phyloP scores from a whole-genome alignment of 1,140 invertebrate genomes.

The Lordiphosa clarofinis region DNA sequence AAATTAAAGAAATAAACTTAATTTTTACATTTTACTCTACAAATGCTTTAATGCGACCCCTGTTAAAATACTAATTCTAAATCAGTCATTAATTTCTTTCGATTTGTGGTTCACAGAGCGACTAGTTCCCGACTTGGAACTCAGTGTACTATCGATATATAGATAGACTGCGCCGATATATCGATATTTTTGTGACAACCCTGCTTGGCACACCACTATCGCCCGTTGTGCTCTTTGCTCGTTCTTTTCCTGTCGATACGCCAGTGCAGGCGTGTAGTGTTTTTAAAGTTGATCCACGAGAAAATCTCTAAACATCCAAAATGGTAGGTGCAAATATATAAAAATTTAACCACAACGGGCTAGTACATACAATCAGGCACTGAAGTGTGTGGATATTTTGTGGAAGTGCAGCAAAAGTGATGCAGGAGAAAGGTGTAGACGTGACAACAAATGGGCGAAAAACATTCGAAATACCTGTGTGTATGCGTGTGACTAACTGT shows the following conservation, averaged over 20 bases:
- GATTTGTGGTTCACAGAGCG: no score
- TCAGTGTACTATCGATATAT: no score
- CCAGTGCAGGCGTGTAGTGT: constrained; percentile 91
- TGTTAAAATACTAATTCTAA: no score
- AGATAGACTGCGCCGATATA: no score
- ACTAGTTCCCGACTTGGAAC: no score
- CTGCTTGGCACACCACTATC: neutral
- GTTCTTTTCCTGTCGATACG: constrained; percentile 86
- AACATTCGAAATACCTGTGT: constrained; percentile 3
- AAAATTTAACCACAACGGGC: constrained; percentile 19
- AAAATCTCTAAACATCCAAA: constrained; percentile 91
- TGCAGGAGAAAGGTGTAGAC: constrained; percentile 34
- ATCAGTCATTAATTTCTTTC: no score
- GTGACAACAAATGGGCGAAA: constrained; percentile 30
- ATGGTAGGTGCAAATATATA: constrained; percentile 85
- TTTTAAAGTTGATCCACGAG: constrained; percentile 82
- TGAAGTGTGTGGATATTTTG: constrained; percentile 26
- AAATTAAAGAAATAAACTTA: no score
- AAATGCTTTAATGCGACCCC: no score
- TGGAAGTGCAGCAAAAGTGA: constrained; percentile 10
- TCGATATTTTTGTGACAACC: neutral
- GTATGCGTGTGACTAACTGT: constrained; percentile 19
- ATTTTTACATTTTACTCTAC: no score
- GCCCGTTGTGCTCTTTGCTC: constrained; percentile 14
- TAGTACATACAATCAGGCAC: neutral